phyloP scores from a whole-genome alignment of 1,140 invertebrate species.

The Bursaphelenchus mucronatus region DNA sequence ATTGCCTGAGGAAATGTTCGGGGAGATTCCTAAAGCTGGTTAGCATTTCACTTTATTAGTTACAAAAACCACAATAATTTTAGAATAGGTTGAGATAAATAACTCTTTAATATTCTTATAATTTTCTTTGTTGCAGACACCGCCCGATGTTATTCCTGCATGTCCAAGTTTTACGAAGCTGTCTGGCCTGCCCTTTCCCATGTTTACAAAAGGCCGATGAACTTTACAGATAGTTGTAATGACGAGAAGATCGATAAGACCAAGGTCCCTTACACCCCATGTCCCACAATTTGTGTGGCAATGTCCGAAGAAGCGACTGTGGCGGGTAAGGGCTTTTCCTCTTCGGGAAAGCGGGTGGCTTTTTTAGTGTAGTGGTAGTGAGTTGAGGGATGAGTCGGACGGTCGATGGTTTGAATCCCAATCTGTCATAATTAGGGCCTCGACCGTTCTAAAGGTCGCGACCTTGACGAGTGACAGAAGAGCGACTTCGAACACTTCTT shows the following conservation, averaged over 20 bases:
- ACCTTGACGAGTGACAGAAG: background rate
- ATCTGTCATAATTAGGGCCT: background rate
- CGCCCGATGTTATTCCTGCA: constrained; percentile 41
- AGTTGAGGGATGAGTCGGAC: too few species aligned
- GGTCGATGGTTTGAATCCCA: background rate
- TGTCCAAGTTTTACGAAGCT: constrained; percentile 45
- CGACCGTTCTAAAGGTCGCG: too few species aligned
- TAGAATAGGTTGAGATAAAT: too few species aligned
- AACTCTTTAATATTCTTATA: constrained; percentile 1
- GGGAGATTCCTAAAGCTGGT: constrained; percentile 10
- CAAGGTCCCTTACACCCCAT: constrained; percentile 20
- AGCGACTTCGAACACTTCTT: constrained; percentile 2
- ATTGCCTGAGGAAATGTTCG: constrained; percentile 10
- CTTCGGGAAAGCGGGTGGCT: too few species aligned
- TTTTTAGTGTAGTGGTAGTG: too few species aligned
- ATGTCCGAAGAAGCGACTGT: constrained; percentile 41
- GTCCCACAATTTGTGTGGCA: constrained; percentile 38
- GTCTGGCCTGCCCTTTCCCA: constrained; percentile 39
- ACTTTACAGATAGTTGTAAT: constrained; percentile 43
- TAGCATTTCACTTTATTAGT: background rate
- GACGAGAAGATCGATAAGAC: constrained; percentile 28
- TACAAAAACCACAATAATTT: too few species aligned
- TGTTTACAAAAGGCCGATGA: constrained; percentile 38
- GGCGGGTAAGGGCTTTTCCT: constrained; percentile 23
- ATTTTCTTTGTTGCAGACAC: constrained; percentile 36